Conservation (phyloP, 2,888 invertebrate species). For the Lutraria lutraria region DNA sequence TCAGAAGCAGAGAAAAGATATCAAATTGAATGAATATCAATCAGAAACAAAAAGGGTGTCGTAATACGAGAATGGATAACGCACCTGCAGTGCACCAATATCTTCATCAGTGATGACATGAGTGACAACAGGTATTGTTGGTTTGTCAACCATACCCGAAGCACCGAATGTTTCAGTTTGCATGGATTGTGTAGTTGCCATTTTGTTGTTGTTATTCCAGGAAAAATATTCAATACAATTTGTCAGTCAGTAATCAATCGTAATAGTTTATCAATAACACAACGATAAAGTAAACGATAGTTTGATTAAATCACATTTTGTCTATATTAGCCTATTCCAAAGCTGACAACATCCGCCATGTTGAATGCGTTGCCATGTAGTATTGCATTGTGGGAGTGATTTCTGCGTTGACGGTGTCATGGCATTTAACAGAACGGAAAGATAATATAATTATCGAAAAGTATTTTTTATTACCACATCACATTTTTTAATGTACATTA, state of each 20-base stretch:
- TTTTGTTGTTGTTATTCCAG: constrained; percentile 27
- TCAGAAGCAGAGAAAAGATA: no score
- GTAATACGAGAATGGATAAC: background rate
- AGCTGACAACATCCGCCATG: constrained; percentile 64
- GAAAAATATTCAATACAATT: background rate
- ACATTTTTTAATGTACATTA: no score
- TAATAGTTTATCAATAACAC: background rate
- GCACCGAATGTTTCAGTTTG: constrained; percentile 63
- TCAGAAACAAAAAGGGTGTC: no score
- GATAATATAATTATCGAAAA: background rate
- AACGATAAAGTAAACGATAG: background rate
- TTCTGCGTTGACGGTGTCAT: background rate
- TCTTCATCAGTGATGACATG: constrained; percentile 86
- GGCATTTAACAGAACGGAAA: background rate
- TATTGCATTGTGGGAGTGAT: constrained; percentile 56
- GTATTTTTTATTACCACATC: background rate
- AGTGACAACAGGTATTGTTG: constrained; percentile 82
- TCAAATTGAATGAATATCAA: no score
- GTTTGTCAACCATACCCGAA: constrained; percentile 54
- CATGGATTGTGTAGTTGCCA: constrained; percentile 62
- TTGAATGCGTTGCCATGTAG: constrained; percentile 68
- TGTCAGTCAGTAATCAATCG: background rate
- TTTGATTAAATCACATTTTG: constrained; percentile 11
- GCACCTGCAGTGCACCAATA: constrained; percentile 82
- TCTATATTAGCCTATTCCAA: constrained; percentile 51